Base-by-base conservation (phyloP, 2,113 vertebrate genomes). In the Coregonus clupeaformis region DNA sequence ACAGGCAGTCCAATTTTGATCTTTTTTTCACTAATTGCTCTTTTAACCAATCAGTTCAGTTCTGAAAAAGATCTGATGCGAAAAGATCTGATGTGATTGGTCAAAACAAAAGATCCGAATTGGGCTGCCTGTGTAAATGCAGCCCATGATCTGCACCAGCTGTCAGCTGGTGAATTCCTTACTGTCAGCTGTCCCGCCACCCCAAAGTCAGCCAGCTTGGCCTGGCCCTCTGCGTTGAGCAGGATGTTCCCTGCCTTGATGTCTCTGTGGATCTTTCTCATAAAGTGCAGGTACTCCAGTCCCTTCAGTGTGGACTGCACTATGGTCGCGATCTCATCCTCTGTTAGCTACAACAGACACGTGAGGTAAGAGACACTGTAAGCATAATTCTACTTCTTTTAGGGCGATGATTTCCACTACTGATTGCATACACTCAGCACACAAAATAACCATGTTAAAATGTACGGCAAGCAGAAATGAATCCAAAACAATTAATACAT, bases 241-340 rank as follows among this genome's bases (percentile, higher is more conserved):
- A 98, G 92, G 91, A 98, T 98, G 89, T 98, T 98, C 29, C 97
- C 97, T 5, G 97, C 97, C 82, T 98, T 98, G 85, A 98, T 98
- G 89, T 98, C 97, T 77, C 97, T 91, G 89, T 98, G 97, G 92
- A 98, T 98, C 89, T 98, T 98, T 86, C 96, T 96, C 97, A 98
- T 98, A 85, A 98, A 98, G 94, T 98, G 97, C 80, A 98, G 94
- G 82, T 98, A 98, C 86, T 98, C 97, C 0, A 98, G 82, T 62
- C 97, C 97, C 69, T 96, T 98, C 82, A 98, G 90, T 0, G 97
- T 98, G 0, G 96, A 96, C 0, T 96, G 95, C 49, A 97, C 74
- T 88, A 98, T 95, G 64, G 96, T 91, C 74, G 94, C 90, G 11
- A 97, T 96, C 93, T 98, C 95, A 63, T 98, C 97, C 83, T 98